A percentile compares a stretch with the other conserved stretches of the same genome.
phyloP scores from a whole-genome alignment of 2,888 invertebrate species.

The Bibio marci region DNA sequence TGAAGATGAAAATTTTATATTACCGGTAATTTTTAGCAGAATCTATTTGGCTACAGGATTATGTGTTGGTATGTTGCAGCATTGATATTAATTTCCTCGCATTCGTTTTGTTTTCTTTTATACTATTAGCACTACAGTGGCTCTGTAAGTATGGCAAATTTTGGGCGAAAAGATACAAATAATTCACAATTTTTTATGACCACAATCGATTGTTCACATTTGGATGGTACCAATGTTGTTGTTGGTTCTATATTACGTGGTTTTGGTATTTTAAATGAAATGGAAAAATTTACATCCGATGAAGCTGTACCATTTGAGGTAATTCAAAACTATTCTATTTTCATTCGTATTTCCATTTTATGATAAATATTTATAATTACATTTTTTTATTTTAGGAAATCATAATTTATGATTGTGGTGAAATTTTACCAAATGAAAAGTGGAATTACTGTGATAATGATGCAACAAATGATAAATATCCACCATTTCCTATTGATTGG shows the following conservation, averaged over 20 bases:
- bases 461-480: conserved; percentile 49
- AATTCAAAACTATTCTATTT: too few relatives aligned
- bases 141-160: conserved; percentile 64
- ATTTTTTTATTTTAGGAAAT: conserved; percentile 33
- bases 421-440: conserved; percentile 36
- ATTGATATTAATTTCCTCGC: conserved; percentile 2
- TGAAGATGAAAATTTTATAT: conserved; percentile 73
- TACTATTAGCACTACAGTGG: conserved; percentile 41
- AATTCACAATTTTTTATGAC: conserved; percentile 92
- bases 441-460: conserved; percentile 55
- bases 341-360: conserved; percentile 5
- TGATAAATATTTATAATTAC: conserved; percentile 16
- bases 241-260: conserved; percentile 69
- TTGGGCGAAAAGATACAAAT: conserved; percentile 62
- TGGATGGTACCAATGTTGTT: conserved; percentile 66
- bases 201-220: conserved; percentile 52
- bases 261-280: conserved; percentile 49
- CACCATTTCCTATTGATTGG: conserved; percentile 66
- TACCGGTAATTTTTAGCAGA: conserved; percentile 32
- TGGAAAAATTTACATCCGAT: conserved; percentile 41
- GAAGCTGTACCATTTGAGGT: conserved; percentile 43
- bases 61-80: conserved; percentile 1
- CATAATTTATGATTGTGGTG: conserved; percentile 56
- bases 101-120: conserved; percentile 3
- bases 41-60: neutral